A percentile compares a stretch with the other conserved stretches of the same genome.
Evolutionary conservation across 1,140 invertebrate species (phyloP).

Genomic region (Neoseiulus cucumeris): DNA sequence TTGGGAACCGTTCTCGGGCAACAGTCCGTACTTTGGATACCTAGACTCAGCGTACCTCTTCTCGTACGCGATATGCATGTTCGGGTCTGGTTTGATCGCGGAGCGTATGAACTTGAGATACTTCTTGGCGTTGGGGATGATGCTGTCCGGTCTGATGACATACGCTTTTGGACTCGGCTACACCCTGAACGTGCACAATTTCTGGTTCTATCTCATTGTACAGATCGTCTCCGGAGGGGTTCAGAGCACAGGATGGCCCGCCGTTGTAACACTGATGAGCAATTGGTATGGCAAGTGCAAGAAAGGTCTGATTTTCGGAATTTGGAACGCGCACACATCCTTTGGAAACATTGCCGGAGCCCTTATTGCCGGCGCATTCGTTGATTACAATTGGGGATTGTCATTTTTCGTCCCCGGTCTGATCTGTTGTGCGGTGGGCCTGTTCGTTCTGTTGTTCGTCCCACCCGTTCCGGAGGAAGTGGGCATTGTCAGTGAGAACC

Average conservation of each 20-base stretch:
- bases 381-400: conserved; percentile 65
- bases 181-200: conserved; percentile 54
- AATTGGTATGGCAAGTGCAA: conserved; percentile 86
- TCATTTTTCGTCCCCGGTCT: conserved; percentile 80
- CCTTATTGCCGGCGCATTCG: conserved; percentile 59
- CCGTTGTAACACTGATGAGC: conserved; percentile 73
- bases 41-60: conserved; percentile 83
- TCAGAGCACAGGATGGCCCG: conserved; percentile 80
- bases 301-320: conserved; percentile 72
- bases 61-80: conserved; percentile 81
- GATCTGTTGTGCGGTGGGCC: conserved; percentile 52
- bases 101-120: conserved; percentile 75
- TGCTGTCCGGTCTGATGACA: conserved; percentile 62
- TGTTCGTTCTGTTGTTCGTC: conserved; percentile 66
- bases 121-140: conserved; percentile 72
- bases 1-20: conserved; percentile 72
- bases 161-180: conserved; percentile 74
- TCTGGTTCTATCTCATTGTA: conserved; percentile 63
- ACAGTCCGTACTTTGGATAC: conserved; percentile 45
- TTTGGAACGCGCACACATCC: conserved; percentile 89
- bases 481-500: conserved; percentile 24
- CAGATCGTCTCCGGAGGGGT: conserved; percentile 57
- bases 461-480: conserved; percentile 50
- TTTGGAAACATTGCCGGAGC: conserved; percentile 76
- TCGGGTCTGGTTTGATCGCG: conserved; percentile 58